Percentiles rank a stretch among this genome's conserved stretches.
Conservation (phyloP, 2,113 vertebrate species). For the Setophaga petechia region DNA sequence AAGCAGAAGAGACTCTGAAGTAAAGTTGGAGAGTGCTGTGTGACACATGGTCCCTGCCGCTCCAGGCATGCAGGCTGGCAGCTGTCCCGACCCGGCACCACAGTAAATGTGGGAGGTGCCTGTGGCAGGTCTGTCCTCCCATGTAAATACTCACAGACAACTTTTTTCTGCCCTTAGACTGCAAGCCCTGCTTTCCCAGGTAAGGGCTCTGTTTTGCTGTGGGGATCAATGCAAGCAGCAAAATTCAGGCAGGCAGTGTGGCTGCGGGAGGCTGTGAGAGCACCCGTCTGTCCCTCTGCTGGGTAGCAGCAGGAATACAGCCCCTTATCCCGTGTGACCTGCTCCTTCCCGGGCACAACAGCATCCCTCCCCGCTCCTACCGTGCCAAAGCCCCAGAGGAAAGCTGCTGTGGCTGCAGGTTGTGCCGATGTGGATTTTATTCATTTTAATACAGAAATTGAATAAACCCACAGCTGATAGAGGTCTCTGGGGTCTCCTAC, state of each 20-base stretch:
- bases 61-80: neutral
- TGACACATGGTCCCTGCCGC: neutral
- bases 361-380: neutral
- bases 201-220: neutral
- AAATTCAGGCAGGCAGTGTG: neutral
- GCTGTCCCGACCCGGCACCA: neutral
- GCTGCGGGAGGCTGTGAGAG: neutral
- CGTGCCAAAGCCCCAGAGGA: neutral
- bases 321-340: neutral
- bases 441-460: neutral
- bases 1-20: neutral
- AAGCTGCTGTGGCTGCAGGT: neutral
- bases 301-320: neutral
- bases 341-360: neutral
- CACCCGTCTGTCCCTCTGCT: no score
- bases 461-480: neutral
- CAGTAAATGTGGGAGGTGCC: neutral
- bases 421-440: neutral
- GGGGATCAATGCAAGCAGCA: fast-evolving
- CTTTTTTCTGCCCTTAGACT: neutral
- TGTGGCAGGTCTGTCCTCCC: neutral
- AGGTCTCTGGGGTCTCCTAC: neutral
- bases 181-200: neutral
- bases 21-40: neutral
- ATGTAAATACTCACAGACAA: neutral